phyloP scores from a whole-genome alignment of 2,113 vertebrate genomes.

The Eurystomus gularis region DNA sequence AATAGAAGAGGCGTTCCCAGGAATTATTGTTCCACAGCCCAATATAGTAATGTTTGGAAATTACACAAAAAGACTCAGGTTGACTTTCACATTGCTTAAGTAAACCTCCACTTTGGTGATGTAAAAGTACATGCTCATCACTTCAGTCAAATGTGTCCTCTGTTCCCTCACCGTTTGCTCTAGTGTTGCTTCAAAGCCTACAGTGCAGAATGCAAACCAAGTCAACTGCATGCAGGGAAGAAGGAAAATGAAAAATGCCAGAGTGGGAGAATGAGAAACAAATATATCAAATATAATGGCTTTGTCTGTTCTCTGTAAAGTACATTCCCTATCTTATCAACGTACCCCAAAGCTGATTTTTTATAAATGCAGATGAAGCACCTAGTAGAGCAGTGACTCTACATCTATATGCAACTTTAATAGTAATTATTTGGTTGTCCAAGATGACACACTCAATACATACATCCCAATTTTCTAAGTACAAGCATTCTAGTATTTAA shows the following conservation, averaged over 20 bases:
- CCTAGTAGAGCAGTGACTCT: not conserved
- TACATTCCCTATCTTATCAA: not conserved
- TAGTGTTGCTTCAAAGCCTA: not conserved
- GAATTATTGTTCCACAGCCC: not conserved
- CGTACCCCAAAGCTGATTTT: not conserved
- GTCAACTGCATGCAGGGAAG: not conserved
- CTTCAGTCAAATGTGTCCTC: not conserved
- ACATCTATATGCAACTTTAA: not conserved
- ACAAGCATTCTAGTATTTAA: not conserved
- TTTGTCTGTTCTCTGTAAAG: not conserved
- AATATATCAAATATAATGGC: not conserved
- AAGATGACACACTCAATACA: not conserved
- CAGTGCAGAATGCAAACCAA: not conserved
- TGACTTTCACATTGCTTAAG: not conserved
- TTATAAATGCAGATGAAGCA: not conserved
- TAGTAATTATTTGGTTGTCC: not conserved
- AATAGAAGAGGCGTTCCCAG: not conserved
- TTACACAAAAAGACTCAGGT: not conserved
- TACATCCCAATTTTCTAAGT: not conserved
- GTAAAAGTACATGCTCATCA: not conserved
- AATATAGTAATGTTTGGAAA: not conserved
- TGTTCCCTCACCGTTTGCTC: not conserved
- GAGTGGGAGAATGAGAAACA: not conserved
- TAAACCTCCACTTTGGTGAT: not conserved
- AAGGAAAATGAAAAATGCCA: not conserved